Conservation (phyloP, 2,797 vertebrate genomes). For the Enteromius paludinosus region DNA sequence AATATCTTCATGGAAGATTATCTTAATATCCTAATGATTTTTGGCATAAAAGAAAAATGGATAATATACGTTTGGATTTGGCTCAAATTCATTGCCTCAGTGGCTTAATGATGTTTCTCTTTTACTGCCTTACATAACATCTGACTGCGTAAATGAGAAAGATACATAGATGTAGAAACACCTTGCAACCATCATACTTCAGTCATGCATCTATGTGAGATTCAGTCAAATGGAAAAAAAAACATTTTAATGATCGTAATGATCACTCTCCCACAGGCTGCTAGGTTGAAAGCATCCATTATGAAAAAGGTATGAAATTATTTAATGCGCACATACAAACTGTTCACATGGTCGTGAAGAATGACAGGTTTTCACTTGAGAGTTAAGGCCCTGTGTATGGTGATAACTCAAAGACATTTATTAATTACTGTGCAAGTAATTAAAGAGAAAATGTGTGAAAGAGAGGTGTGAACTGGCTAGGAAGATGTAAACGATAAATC, state of each 20-base stretch:
- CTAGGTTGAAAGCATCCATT: background rate
- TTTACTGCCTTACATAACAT: background rate
- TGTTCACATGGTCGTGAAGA: constrained; percentile 24
- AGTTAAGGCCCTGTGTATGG: constrained; percentile 62
- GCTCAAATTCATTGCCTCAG: background rate
- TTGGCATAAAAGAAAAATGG: too few species aligned
- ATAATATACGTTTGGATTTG: too few species aligned
- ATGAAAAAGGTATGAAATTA: constrained; percentile 14
- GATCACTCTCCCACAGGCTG: background rate
- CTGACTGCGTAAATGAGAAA: background rate
- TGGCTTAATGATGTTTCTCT: background rate
- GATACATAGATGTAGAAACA: constrained; percentile 16
- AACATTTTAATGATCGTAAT: background rate
- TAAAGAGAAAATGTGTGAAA: background rate
- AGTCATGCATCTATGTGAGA: background rate
- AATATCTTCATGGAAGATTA: too few species aligned
- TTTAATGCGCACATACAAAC: constrained; percentile 10
- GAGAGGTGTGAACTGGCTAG: background rate
- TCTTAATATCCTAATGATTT: too few species aligned
- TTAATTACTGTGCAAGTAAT: constrained; percentile 65
- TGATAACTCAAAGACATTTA: constrained; percentile 66
- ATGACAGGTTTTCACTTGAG: constrained; percentile 70
- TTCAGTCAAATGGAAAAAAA: background rate
- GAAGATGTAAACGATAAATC: background rate
- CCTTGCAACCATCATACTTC: background rate